Base-by-base conservation (phyloP, 2,797 vertebrate genomes). In the Glossophaga mutica region DNA sequence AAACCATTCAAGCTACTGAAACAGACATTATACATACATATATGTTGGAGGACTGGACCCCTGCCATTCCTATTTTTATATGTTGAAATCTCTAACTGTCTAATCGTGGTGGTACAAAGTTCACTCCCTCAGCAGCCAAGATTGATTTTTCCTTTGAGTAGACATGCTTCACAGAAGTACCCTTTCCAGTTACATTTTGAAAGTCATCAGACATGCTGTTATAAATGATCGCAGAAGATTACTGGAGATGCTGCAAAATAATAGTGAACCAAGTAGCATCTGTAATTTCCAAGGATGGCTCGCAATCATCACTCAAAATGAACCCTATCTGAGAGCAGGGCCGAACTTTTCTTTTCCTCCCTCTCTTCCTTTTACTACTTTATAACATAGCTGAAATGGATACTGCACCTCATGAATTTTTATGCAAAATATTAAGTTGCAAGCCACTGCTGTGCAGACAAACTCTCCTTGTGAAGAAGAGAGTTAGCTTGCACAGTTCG, bases 201-300 rank as follows among this genome's bases (percentile, higher is more conserved):
- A 98, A 98, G 98, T 98, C 98, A 98, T 98, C 98, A 98, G 98
- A 97, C 98, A 97, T 97, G 98, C 98, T 98, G 98, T 98, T 98
- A 98, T 96, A 98, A 98, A 98, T 98, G 98, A 98, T 98, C 98
- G 98, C 86, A 48, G 98, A 98, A 98, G 98, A 98, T 98, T 98
- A 98, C 98, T 98, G 93, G 97, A 98, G 98, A 98, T 97, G 98
- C 97, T 97, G 97, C 96, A 98, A 98, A 98, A 98, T 98, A 98
- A 98, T 97, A 98, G 98, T 97, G 98, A 98, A 98, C 98, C 93
- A 96, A 97, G 98, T 44, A 98, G 97, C 97, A 98, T 98, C 98
- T 98, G 98, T 98, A 98, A 98, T 98, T 98, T 98, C 98, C 98
- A 98, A 97, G 29, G 95, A 98, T 98, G 97, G 97, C 98, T 98